Conservation (phyloP, 1,140 invertebrate species). For the Charaxes varanes region DNA sequence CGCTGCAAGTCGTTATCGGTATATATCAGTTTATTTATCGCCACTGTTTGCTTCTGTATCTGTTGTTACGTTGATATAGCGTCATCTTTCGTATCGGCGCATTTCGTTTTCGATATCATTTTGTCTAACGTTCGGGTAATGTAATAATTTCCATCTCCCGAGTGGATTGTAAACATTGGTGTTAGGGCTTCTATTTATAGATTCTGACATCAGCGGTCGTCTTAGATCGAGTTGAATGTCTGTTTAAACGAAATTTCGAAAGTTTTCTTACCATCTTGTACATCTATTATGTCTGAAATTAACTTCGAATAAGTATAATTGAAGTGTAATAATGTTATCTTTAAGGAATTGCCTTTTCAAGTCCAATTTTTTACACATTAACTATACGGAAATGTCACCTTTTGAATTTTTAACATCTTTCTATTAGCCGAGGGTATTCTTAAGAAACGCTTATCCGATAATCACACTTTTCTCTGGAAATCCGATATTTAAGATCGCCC, state of each 20-base stretch:
- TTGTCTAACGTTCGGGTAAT: neutral
- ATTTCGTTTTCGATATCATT: conserved; percentile 12
- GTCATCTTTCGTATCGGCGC: conserved; percentile 26
- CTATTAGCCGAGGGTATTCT: no score
- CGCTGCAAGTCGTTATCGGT: conserved; percentile 48
- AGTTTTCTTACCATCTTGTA: conserved; percentile 5
- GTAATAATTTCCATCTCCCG: conserved; percentile 22
- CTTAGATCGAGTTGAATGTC: conserved; percentile 22
- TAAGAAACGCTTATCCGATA: no score
- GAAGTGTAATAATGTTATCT: no score
- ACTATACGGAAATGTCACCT: no score
- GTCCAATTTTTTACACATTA: no score
- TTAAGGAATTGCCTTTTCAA: no score
- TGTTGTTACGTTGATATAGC: conserved; percentile 46
- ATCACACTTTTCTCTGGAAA: no score
- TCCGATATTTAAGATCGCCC: no score
- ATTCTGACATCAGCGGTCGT: conserved; percentile 42
- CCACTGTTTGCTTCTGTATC: conserved; percentile 58
- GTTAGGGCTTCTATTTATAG: conserved; percentile 41
- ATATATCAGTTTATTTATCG: conserved; percentile 58
- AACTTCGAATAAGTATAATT: no score
- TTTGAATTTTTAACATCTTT: no score
- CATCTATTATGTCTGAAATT: no score
- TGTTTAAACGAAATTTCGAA: conserved; percentile 23
- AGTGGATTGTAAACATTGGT: conserved; percentile 48